Percentiles rank a stretch among this genome's conserved stretches.
phyloP scores from a whole-genome alignment of 2,797 vertebrate species.

The Phalanger gymnotis region DNA sequence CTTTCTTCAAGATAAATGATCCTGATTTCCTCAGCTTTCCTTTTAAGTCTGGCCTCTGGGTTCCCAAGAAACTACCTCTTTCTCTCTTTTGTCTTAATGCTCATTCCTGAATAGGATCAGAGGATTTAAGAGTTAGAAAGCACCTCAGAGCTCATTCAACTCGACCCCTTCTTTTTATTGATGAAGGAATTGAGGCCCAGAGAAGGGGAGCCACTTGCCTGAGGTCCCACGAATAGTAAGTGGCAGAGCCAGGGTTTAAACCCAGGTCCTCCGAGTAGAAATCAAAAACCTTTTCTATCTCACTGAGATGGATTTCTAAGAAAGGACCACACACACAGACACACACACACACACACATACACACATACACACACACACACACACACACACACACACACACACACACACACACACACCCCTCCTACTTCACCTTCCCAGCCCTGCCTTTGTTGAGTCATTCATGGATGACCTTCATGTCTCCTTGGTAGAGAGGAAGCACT shows the following conservation, averaged over 20 bases:
- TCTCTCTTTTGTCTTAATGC: neutral
- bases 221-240: neutral
- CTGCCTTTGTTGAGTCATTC: neutral
- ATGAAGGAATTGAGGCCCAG: neutral
- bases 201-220: neutral
- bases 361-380: too few relatives aligned
- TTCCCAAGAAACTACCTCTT: neutral
- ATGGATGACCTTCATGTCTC: neutral
- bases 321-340: neutral
- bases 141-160: neutral
- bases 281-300: neutral
- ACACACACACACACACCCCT: too few relatives aligned
- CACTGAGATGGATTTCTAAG: neutral
- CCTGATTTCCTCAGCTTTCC: conserved; percentile 55
- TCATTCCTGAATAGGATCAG: neutral
- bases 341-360: too few relatives aligned
- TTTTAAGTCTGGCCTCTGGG: conserved; percentile 57
- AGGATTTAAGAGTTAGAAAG: neutral
- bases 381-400: too few relatives aligned
- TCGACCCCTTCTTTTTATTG: neutral
- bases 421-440: neutral
- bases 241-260: neutral
- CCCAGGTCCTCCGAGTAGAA: neutral
- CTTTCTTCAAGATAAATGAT: conserved; percentile 69
- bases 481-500: neutral